Evolutionary conservation across 2,888 invertebrate species (phyloP).

Genomic region (Tridacna crocea): DNA sequence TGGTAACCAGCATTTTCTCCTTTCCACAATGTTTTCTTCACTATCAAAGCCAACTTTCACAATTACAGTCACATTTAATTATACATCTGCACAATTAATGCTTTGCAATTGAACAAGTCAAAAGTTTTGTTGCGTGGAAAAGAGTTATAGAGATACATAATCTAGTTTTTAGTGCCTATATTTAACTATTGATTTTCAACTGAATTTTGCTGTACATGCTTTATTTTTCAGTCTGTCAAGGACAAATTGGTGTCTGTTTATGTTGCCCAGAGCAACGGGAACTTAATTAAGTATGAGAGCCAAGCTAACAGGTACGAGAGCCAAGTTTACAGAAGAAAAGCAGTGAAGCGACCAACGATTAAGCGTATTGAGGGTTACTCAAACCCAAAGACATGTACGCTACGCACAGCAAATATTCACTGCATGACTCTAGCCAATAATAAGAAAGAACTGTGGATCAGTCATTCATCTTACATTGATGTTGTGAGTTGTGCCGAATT

Average conservation of each 20-base stretch:
- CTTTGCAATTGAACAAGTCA: too few species aligned
- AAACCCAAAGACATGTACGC: slow-evolving; percentile 27
- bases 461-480: slow-evolving; percentile 60
- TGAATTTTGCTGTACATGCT: too few species aligned
- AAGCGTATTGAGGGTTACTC: slow-evolving; percentile 37
- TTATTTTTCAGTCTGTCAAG: not conserved
- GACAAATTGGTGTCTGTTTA: not conserved
- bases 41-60: too few species aligned
- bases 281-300: slow-evolving; percentile 37
- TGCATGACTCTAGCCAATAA: slow-evolving; percentile 50
- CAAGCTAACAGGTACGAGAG: not conserved
- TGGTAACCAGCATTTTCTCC: too few species aligned
- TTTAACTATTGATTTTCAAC: too few species aligned
- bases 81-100: too few species aligned
- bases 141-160: too few species aligned
- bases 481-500: slow-evolving; percentile 55
- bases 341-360: slow-evolving; percentile 7
- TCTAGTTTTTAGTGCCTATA: too few species aligned
- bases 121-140: too few species aligned
- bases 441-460: slow-evolving; percentile 66
- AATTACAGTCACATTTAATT: too few species aligned
- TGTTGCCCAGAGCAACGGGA: slow-evolving; percentile 36
- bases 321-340: not conserved
- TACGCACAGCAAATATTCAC: slow-evolving; percentile 35
- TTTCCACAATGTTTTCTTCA: too few species aligned